A percentile compares a stretch with the other conserved stretches of the same genome.
Evolutionary conservation across 2,797 vertebrate genomes (phyloP).

Genomic region (Acipenser oxyrinchus): DNA sequence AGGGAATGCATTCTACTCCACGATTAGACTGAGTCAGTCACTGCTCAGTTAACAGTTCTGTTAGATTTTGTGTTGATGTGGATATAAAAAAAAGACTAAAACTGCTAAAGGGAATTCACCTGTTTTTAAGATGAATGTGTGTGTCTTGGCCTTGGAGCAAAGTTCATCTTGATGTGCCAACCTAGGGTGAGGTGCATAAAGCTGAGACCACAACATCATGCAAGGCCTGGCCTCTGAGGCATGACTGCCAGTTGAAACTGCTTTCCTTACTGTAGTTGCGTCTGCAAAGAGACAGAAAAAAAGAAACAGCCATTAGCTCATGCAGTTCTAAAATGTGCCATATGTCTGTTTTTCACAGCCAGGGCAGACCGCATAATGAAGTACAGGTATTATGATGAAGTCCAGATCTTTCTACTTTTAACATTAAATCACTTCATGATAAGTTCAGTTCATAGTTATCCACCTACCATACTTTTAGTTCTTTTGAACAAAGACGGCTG

Average conservation of each 20-base stretch:
- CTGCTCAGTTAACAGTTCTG: too few relatives aligned
- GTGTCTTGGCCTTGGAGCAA: slow-evolving; percentile 20
- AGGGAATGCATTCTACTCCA: too few relatives aligned
- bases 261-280: not conserved
- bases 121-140: slow-evolving; percentile 16
- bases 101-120: not conserved
- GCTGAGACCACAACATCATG: slow-evolving; percentile 7
- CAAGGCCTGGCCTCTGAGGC: not conserved
- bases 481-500: too few relatives aligned
- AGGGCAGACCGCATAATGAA: slow-evolving; percentile 10
- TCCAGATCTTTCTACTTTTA: too few relatives aligned
- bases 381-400: not conserved
- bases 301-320: slow-evolving; percentile 19
- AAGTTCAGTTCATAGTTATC: too few relatives aligned
- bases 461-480: too few relatives aligned
- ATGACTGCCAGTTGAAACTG: slow-evolving; percentile 18
- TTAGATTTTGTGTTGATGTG: not conserved
- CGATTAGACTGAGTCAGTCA: too few relatives aligned
- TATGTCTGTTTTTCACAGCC: slow-evolving; percentile 19
- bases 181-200: slow-evolving; percentile 2
- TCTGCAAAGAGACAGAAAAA: slow-evolving; percentile 4
- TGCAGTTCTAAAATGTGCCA: slow-evolving; percentile 14
- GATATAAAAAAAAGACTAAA: not conserved
- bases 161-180: not conserved
- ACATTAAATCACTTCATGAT: too few relatives aligned